Evolutionary conservation across 1,140 invertebrate genomes (phyloP).

Genomic region (Drosophila aff.): DNA sequence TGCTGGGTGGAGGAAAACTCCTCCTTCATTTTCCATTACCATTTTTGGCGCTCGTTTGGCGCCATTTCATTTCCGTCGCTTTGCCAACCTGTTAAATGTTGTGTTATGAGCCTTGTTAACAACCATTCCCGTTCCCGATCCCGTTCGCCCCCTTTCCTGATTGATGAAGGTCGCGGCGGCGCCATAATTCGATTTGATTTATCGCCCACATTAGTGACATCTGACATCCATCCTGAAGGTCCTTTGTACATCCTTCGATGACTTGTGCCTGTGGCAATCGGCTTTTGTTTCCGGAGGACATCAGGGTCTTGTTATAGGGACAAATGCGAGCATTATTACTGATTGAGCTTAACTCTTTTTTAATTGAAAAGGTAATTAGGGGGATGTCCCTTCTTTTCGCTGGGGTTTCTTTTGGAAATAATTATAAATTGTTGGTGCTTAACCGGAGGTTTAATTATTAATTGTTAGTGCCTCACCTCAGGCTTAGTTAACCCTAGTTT

Average conservation of each 20-base stretch:
- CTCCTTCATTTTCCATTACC: conserved; percentile 9
- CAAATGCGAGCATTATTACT: background rate
- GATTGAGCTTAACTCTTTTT: conserved; percentile 5
- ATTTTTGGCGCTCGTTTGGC: conserved; percentile 2
- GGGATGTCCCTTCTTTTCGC: background rate
- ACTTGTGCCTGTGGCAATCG: conserved; percentile 13
- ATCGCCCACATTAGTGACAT: conserved; percentile 44
- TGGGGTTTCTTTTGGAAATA: background rate
- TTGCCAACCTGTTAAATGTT: conserved; percentile 28
- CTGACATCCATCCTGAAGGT: conserved; percentile 4
- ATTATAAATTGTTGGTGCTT: background rate
- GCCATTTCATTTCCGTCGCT: background rate
- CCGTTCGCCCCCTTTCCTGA: background rate
- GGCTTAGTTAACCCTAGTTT: background rate
- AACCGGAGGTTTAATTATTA: background rate
- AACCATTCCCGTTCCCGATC: background rate
- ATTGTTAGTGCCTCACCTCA: too few relatives aligned
- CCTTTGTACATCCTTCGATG: conserved; percentile 22
- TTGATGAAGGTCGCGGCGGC: conserved; percentile 43
- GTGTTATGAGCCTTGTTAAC: conserved; percentile 35
- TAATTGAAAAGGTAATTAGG: conserved; percentile 5
- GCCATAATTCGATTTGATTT: conserved; percentile 53
- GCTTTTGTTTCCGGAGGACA: conserved; percentile 12
- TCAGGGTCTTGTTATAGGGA: conserved; percentile 1
- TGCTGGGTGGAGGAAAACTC: conserved; percentile 21